Conservation (phyloP, 2,888 invertebrate genomes). For the Chrysina gloriosa region DNA sequence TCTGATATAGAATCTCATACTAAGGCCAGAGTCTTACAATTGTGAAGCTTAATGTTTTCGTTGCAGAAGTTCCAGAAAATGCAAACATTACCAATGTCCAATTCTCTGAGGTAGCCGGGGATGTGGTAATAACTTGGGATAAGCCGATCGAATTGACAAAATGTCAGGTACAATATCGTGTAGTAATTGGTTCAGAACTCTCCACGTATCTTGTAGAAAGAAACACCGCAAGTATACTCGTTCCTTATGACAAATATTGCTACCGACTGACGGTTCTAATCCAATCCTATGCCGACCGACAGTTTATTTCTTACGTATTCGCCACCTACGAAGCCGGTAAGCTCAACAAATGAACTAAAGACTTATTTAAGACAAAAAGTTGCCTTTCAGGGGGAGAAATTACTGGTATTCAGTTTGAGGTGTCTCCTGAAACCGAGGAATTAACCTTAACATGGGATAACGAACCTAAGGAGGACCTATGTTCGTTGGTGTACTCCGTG, state of each 20-base stretch:
- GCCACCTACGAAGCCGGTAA: neutral
- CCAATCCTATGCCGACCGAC: neutral
- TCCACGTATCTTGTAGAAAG: neutral
- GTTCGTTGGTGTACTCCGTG: too few relatives aligned
- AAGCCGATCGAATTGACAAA: neutral
- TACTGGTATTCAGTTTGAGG: too few relatives aligned
- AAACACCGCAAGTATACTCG: neutral
- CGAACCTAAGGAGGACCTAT: too few relatives aligned
- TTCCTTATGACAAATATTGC: neutral
- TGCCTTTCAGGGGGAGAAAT: too few relatives aligned
- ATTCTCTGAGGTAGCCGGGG: neutral
- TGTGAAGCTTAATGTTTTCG: too few relatives aligned
- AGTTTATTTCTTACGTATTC: neutral
- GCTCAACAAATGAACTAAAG: neutral
- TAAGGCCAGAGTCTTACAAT: too few relatives aligned
- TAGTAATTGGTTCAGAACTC: neutral
- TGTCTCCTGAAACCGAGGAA: too few relatives aligned
- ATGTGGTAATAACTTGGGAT: neutral
- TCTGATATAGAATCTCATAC: too few relatives aligned
- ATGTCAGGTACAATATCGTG: neutral
- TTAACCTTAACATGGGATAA: too few relatives aligned
- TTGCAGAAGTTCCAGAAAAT: neutral
- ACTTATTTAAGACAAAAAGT: too few relatives aligned
- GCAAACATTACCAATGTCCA: neutral
- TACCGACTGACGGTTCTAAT: neutral